Percentiles rank a stretch among this genome's conserved stretches.
Conservation (phyloP, 1,140 invertebrate genomes). For the Potamilus streckersoni region DNA sequence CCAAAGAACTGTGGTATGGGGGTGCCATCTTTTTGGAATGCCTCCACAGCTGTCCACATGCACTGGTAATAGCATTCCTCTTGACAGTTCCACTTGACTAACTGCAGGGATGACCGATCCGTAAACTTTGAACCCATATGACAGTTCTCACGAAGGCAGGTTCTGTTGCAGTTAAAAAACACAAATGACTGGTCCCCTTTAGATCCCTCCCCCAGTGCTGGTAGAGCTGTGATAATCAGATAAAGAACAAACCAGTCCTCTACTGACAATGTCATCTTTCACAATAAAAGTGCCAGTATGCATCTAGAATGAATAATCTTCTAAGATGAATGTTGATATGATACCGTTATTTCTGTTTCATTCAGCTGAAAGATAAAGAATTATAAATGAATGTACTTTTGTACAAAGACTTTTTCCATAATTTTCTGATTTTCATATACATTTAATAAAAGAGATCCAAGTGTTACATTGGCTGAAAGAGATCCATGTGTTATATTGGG, state of each 20-base stretch:
- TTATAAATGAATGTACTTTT: too few species aligned
- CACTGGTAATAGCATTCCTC: slow-evolving; percentile 79
- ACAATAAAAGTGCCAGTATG: not conserved
- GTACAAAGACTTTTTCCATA: too few species aligned
- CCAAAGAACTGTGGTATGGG: slow-evolving; percentile 93
- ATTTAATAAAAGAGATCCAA: too few species aligned
- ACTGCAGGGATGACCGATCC: slow-evolving; percentile 48
- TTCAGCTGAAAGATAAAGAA: too few species aligned
- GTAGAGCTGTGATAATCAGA: not conserved
- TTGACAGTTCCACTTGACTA: slow-evolving; percentile 60
- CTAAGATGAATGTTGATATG: not conserved
- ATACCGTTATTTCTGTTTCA: too few species aligned
- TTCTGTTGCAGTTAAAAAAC: slow-evolving; percentile 51
- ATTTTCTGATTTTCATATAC: too few species aligned
- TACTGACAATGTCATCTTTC: not conserved
- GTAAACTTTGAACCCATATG: not conserved
- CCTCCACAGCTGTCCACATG: slow-evolving; percentile 92
- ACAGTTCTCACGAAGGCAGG: slow-evolving; percentile 46
- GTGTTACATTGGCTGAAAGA: too few species aligned
- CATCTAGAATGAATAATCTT: not conserved
- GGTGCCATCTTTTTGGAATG: slow-evolving; percentile 79
- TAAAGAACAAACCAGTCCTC: not conserved
- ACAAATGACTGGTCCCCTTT: slow-evolving; percentile 54
- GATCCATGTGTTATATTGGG: too few species aligned
- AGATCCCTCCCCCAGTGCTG: slow-evolving; percentile 38